Conservation (phyloP, 64 coral and sea anemone genomes). For the Montipora foliosa region DNA sequence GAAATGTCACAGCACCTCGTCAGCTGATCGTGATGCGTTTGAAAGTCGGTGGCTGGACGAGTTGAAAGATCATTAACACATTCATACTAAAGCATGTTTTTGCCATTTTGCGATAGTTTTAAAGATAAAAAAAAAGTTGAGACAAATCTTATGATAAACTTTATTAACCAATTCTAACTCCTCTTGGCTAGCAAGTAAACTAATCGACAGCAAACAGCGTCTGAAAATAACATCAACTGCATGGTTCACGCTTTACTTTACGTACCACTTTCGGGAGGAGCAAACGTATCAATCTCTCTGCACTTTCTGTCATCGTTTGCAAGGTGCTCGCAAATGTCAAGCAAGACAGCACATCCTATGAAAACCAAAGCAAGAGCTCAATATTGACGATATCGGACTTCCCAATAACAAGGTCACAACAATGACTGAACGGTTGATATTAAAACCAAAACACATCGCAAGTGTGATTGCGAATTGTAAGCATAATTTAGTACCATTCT, state of each 20-base stretch:
- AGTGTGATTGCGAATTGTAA: background rate
- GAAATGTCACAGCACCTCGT: too few species aligned
- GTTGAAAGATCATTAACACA: too few species aligned
- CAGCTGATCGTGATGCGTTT: too few species aligned
- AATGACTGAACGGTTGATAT: background rate
- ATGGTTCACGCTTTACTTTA: background rate
- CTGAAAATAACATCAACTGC: background rate
- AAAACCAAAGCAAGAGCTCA: conserved; percentile 17
- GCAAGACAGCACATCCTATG: conserved; percentile 35
- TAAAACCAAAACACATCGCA: background rate
- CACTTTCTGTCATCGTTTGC: conserved; percentile 37
- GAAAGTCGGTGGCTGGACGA: too few species aligned
- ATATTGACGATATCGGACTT: background rate
- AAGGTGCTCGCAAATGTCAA: conserved; percentile 43
- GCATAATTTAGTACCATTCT: background rate
- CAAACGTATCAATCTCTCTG: conserved; percentile 35
- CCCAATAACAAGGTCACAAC: background rate
- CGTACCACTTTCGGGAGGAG: conserved; percentile 43
- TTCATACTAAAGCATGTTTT: too few species aligned
- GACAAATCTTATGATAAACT: background rate
- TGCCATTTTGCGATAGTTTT: too few species aligned
- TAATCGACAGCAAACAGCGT: background rate
- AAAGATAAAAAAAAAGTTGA: background rate
- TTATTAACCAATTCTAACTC: background rate
- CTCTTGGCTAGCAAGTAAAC: background rate